phyloP scores from a whole-genome alignment of 2,888 invertebrate genomes.

The Masnerella sp. region DNA sequence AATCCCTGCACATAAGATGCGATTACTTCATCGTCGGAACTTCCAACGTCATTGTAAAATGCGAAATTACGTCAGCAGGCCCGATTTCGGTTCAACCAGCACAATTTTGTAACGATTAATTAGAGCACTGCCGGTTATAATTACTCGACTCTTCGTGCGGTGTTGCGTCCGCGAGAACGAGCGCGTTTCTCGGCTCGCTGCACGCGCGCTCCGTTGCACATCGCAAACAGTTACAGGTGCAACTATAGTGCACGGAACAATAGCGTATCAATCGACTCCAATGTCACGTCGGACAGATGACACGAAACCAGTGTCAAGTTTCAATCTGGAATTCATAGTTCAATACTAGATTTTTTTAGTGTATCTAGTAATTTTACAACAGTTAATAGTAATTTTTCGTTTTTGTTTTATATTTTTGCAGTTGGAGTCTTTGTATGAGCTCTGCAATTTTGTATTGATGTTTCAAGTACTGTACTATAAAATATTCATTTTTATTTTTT shows the following conservation, averaged over 20 bases:
- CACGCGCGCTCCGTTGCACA: conserved; percentile 42
- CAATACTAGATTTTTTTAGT: no score
- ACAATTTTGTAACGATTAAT: conserved; percentile 53
- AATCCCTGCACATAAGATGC: conserved; percentile 72
- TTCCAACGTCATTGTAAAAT: conserved; percentile 25
- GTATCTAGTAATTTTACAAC: no score
- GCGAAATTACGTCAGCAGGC: conserved; percentile 21
- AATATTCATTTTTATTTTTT: no score
- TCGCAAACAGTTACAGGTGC: conserved; percentile 38
- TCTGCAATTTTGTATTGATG: no score
- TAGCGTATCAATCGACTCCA: conserved; percentile 9
- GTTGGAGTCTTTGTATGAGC: no score
- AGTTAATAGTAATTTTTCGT: no score
- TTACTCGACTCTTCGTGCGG: conserved; percentile 19
- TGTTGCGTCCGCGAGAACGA: background rate
- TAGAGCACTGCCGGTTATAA: conserved; percentile 33
- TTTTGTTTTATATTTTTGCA: no score
- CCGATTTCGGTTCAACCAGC: conserved; percentile 24
- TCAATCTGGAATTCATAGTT: no score
- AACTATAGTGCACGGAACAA: background rate
- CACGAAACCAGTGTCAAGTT: no score
- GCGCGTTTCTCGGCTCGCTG: conserved; percentile 43
- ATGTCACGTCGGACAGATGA: no score
- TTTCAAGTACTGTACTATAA: no score
- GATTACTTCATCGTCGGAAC: conserved; percentile 18